Percentiles rank a stretch among this genome's conserved stretches.
Conservation (phyloP, 2,888 invertebrate species). For the Ariolimax columbianus region DNA sequence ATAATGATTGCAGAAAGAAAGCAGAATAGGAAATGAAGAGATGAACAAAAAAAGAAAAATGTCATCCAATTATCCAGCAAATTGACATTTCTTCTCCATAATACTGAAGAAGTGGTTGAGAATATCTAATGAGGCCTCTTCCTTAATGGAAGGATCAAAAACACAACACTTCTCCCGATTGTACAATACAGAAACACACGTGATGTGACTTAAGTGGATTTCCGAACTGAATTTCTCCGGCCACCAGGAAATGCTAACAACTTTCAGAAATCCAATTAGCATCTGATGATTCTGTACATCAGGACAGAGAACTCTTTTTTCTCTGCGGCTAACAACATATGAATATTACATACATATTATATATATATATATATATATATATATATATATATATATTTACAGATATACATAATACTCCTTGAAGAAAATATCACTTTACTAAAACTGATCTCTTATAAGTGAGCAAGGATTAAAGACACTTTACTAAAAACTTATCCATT, state of each 20-base stretch:
- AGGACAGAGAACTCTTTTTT: background rate
- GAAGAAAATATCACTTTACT: no score
- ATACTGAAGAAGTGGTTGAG: background rate
- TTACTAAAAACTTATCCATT: no score
- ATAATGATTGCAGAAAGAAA: background rate
- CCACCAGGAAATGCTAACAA: background rate
- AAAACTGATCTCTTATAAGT: no score
- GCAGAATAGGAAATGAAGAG: background rate
- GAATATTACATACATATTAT: no score
- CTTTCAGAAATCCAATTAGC: background rate
- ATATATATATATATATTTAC: no score
- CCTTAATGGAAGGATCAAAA: background rate
- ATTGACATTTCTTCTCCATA: background rate
- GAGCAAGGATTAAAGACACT: no score
- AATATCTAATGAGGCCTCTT: background rate
- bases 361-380: no score
- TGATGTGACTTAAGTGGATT: background rate
- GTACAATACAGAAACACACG: background rate
- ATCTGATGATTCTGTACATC: background rate
- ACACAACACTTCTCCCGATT: background rate
- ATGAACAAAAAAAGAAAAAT: background rate
- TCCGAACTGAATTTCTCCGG: background rate
- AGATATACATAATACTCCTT: no score
- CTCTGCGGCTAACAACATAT: background rate
- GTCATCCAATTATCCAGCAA: background rate